Base-by-base conservation (phyloP, 2,888 invertebrate species). In the Allygus modestus region DNA sequence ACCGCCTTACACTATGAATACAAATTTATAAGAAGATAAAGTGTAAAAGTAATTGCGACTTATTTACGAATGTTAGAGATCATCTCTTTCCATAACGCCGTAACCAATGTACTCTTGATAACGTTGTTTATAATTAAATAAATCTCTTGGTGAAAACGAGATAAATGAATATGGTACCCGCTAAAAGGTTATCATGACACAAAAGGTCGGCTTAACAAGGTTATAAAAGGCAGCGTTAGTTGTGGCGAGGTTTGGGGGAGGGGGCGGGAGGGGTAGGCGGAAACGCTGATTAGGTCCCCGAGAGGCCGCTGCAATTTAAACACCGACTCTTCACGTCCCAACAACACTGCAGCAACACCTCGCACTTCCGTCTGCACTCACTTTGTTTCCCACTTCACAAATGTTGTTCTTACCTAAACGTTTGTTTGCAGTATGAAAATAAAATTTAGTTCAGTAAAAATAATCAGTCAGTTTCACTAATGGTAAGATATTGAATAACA, bases 141-240 rank as follows among this genome's bases (percentile, higher is more conserved):
- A 1, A 58, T 58, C 20, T 58, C 58, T 23, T 28, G 28, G 9
- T 65, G 65, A 65, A 65, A 65, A 31, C 31, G 65, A 65, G 31
- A 65, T 65, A 65, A 65, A 65, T 65, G 65, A 65, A 65, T 65
- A 31, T 20, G 11, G 12, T 31, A 0, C 17, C 31, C 28, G 65
- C 28, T 65, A 65, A 65, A 65, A 65, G 65, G 65, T 65, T 65
- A 65, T 65, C 65, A 65, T 65, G 65, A 31, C 65, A 65, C 65
- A 65, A 65, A 65, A 65, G 65, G 65, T 31, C 65, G 65, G 65
- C 65, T 28, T 65, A 65, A 65, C 65, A 65, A 65, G 65, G 65
- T 65, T 65, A 65, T 65, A 65, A 65, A 65, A 65, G 65, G 65
- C 65, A 28, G 65, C 31, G 65, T 65, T 65, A 65, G 65, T 65